Percentiles rank a stretch among this genome's conserved stretches.
These are phyloP conservation scores for Tetropium fuscum DNA, from an alignment of 2,888 invertebrate genomes.

Conservation along the genomic window DNA sequence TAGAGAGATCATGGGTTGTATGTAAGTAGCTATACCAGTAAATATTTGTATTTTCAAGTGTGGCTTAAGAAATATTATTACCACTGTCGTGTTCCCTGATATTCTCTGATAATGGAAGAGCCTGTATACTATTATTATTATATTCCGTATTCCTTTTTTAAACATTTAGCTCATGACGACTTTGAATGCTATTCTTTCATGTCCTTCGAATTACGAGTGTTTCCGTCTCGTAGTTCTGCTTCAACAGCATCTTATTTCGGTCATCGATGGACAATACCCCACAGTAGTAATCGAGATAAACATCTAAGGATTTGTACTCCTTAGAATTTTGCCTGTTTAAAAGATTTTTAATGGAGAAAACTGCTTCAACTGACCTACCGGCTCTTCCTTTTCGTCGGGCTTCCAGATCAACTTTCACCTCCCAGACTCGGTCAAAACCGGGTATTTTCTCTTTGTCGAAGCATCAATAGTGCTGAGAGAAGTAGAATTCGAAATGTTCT, in stretches of 20 bases:
- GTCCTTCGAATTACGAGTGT: too few relatives aligned
- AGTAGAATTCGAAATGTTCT: slow-evolving; percentile 43
- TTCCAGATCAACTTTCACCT: slow-evolving; percentile 35
- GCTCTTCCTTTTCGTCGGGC: slow-evolving; percentile 18
- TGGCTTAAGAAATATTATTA: slow-evolving; percentile 28
- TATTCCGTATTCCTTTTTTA: slow-evolving; percentile 9
- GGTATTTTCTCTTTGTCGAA: not conserved
- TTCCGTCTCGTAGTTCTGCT: slow-evolving; percentile 45
- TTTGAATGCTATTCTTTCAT: slow-evolving; percentile 16
- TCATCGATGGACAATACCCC: slow-evolving; percentile 47
- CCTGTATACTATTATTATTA: not conserved
- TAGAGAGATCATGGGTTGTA: not conserved
- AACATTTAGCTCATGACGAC: slow-evolving; percentile 4
- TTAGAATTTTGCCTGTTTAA: slow-evolving; percentile 19
- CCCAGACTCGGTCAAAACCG: slow-evolving; percentile 10
- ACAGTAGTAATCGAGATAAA: slow-evolving; percentile 43
- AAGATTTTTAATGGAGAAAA: slow-evolving; percentile 30
- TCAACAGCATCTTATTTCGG: slow-evolving; percentile 47
- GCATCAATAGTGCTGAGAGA: slow-evolving; percentile 26
- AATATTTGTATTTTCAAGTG: too few relatives aligned
- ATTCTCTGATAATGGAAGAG: slow-evolving; percentile 31
- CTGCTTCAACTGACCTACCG: slow-evolving; percentile 44
- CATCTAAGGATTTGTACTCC: slow-evolving; percentile 42
- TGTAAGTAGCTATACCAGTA: too few relatives aligned
- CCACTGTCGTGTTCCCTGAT: slow-evolving; percentile 36